A percentile compares a stretch with the other conserved stretches of the same genome.
phyloP scores from a whole-genome alignment of 2,113 vertebrate genomes.

The Natator depressus region DNA sequence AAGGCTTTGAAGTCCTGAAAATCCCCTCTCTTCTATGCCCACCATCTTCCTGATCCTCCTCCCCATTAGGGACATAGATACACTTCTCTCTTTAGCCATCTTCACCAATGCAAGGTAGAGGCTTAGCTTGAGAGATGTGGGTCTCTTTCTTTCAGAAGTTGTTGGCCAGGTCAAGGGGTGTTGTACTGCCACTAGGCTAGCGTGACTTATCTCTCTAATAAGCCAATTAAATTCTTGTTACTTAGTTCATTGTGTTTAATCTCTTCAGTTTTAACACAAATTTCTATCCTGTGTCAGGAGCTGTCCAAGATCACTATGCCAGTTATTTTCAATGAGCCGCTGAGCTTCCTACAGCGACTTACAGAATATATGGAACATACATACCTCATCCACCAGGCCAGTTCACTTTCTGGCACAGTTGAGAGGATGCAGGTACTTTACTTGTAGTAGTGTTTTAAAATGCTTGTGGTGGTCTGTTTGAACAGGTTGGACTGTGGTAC shows the following conservation, averaged over 20 bases:
- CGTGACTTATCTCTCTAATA: constrained; percentile 17
- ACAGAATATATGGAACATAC: constrained; percentile 99
- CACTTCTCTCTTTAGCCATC: background rate
- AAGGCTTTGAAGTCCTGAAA: background rate
- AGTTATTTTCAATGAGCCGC: constrained; percentile 95
- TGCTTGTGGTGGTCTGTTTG: rapidly evolving
- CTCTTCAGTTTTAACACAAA: background rate
- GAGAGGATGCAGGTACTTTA: constrained; percentile 93
- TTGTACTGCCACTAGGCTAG: constrained; percentile 33
- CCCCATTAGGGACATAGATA: background rate
- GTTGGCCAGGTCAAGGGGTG: background rate
- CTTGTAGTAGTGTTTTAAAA: background rate
- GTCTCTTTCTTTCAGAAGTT: constrained; percentile 13
- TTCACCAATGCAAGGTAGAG: rapidly evolving
- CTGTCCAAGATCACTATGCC: constrained; percentile 99
- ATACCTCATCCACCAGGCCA: constrained; percentile 97
- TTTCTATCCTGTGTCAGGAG: constrained; percentile 82
- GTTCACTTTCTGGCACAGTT: constrained; percentile 84
- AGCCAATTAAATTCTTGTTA: constrained; percentile 30
- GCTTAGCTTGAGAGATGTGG: background rate
- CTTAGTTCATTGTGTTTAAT: background rate
- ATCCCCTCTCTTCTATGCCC: background rate
- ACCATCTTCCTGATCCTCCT: background rate
- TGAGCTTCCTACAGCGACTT: constrained; percentile 96
- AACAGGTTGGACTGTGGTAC: too few relatives aligned